Percentiles rank a stretch among this genome's conserved stretches.
These are phyloP conservation scores for Carposina sasakii DNA, from an alignment of 1,140 invertebrate species.

Conservation along the genomic window DNA sequence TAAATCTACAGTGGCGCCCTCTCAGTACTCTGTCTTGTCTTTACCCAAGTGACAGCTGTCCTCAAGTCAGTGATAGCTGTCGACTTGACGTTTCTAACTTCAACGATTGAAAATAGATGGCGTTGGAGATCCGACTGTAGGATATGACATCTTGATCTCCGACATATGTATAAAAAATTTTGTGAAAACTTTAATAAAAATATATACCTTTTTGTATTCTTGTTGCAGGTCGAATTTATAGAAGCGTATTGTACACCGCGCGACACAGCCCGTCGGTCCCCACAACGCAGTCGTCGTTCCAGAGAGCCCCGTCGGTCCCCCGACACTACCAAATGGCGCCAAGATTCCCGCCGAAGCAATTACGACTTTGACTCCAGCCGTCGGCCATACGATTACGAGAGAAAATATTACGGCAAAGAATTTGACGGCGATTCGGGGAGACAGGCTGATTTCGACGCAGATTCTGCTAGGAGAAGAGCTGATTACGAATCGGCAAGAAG, in stretches of 20 bases:
- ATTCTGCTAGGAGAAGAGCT: slow-evolving; percentile 55
- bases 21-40: no score
- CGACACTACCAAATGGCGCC: slow-evolving; percentile 56
- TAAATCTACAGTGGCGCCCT: no score
- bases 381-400: slow-evolving; percentile 58
- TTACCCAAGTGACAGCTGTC: no score
- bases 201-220: slow-evolving; percentile 15
- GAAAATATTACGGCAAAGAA: slow-evolving; percentile 45
- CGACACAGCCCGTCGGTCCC: slow-evolving; percentile 68
- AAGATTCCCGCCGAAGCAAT: slow-evolving; percentile 49
- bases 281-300: slow-evolving; percentile 56
- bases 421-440: slow-evolving; percentile 57
- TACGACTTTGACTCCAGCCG: slow-evolving; percentile 56
- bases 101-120: no score
- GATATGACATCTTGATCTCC: no score
- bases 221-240: slow-evolving; percentile 75
- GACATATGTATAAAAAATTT: no score
- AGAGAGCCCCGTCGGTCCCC: slow-evolving; percentile 55
- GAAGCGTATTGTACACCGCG: slow-evolving; percentile 75
- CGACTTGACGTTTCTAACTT: no score
- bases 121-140: no score
- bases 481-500: slow-evolving; percentile 64
- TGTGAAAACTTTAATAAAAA: background rate
- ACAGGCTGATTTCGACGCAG: slow-evolving; percentile 57
- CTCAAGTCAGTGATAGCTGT: no score